Evolutionary conservation across 2,113 vertebrate genomes (phyloP).

Genomic region (Forbesichthys papilliferus): DNA sequence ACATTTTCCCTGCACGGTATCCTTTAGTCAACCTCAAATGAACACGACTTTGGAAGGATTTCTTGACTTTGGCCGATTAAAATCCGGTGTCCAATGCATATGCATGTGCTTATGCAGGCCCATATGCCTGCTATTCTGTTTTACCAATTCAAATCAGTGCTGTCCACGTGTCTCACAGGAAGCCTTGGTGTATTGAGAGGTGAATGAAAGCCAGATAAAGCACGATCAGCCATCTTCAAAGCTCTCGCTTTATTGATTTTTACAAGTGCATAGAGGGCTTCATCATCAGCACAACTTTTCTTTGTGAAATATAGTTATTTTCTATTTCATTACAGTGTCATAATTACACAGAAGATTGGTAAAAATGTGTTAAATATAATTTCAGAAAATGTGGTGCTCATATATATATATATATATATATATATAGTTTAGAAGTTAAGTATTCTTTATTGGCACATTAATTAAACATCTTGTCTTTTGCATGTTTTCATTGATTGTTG

Average conservation of each 20-base stretch:
- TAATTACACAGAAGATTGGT: no score
- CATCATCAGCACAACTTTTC: not conserved
- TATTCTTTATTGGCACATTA: not conserved
- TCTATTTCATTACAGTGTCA: no score
- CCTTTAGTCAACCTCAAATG: constrained; percentile 5
- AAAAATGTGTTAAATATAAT: no score
- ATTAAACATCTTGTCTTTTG: not conserved
- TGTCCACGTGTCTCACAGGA: constrained; percentile 29
- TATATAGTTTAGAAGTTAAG: not conserved
- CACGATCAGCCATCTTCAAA: not conserved
- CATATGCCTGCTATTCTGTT: constrained; percentile 61
- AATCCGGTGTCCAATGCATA: constrained; percentile 58
- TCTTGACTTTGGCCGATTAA: constrained; percentile 49
- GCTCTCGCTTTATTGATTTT: not conserved
- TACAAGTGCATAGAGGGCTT: no score
- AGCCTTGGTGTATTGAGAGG: constrained; percentile 21
- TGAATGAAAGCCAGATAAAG: constrained; percentile 21
- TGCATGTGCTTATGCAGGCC: constrained; percentile 72
- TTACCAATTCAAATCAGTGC: constrained; percentile 76
- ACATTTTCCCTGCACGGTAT: no score
- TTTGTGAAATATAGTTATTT: no score
- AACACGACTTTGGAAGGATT: constrained; percentile 41
- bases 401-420: no score
- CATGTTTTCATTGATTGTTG: not conserved
- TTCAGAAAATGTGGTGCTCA: no score